Conservation (phyloP, 2,113 vertebrate genomes). For the Hymenochirus boettgeri region DNA sequence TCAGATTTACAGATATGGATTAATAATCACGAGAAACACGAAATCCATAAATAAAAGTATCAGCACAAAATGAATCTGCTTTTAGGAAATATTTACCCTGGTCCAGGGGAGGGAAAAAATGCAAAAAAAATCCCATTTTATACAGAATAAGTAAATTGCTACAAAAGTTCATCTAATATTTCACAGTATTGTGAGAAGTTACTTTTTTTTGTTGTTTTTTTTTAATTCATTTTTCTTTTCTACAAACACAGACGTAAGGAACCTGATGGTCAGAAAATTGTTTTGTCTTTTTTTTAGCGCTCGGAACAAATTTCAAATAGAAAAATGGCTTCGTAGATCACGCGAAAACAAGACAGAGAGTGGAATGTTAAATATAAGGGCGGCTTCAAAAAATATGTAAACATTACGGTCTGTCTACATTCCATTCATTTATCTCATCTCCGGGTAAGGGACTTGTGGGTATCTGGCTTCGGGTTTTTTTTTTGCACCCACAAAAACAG, state of each 20-base stretch:
- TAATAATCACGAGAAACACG: constrained; percentile 69
- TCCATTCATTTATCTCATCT: no score
- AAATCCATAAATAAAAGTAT: constrained; percentile 72
- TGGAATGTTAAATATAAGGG: neutral
- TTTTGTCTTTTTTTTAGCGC: neutral
- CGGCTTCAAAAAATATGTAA: neutral
- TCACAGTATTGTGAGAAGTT: constrained; percentile 3
- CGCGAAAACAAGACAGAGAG: neutral
- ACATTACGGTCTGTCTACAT: neutral
- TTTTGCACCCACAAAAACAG: no score
- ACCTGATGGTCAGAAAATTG: neutral
- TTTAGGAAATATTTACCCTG: constrained; percentile 64
- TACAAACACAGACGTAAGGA: neutral
- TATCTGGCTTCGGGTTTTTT: no score
- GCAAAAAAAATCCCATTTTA: constrained; percentile 58
- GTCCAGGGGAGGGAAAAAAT: constrained; percentile 66
- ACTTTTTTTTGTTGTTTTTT: neutral
- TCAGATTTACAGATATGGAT: constrained; percentile 68
- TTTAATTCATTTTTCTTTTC: neutral
- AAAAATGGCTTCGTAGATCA: neutral
- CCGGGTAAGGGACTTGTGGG: no score
- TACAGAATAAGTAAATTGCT: constrained; percentile 62
- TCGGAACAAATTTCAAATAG: neutral
- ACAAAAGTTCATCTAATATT: constrained; percentile 52
- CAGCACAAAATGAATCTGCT: constrained; percentile 64